Evolutionary conservation across 2,888 invertebrate species (phyloP), one percentile per base, ranked within the genome.

Genomic region (Ectobius pallidus): DNA sequence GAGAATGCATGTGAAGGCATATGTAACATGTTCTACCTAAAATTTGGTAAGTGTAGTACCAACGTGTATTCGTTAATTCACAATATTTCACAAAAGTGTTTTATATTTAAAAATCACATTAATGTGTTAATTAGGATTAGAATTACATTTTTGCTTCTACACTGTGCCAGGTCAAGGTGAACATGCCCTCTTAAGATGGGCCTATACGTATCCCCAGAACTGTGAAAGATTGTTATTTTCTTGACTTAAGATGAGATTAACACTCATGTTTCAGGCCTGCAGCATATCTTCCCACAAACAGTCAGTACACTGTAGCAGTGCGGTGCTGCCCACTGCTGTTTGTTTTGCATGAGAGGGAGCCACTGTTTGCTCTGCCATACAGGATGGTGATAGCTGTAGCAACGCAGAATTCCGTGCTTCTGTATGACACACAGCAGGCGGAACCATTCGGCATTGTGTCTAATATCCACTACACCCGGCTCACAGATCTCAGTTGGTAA

Each of bases 301-400:
- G 89, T 76, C 93, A 95, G 82, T 90, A 92, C 52, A 94, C 97
- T 1, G 89, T 96, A 73, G 95, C 91, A 42, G 90, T 91, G 0
- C 88, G 92, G 77, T 97, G 94, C 85, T 92, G 92, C 77, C 96
- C 97, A 1, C 80, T 90, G 3, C 83, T 89, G 74, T 96, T 90
- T 82, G 83, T 89, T 78, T 82, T 91, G 18, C 85, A 88, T 3
- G 80, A 84, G n/a, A 81, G 81, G 67, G 88, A 88, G 25, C 82
- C 89, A 1, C 81, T 87, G 16, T 83, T 92, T 75, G 82, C 88
- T 14, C 82, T 93, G 52, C 91, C 91, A 0, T 93, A 92, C 81
- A 88, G 98, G 74, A 88, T 95, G 85, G 85, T 99, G 72, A 94
- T 97, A 81, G 98, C 98, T 0, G 91, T 98, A 16, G 96, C 94